These are phyloP conservation scores for Phragmatobia fuliginosa DNA, from an alignment of 2,888 invertebrate species.

Conservation along the genomic window DNA sequence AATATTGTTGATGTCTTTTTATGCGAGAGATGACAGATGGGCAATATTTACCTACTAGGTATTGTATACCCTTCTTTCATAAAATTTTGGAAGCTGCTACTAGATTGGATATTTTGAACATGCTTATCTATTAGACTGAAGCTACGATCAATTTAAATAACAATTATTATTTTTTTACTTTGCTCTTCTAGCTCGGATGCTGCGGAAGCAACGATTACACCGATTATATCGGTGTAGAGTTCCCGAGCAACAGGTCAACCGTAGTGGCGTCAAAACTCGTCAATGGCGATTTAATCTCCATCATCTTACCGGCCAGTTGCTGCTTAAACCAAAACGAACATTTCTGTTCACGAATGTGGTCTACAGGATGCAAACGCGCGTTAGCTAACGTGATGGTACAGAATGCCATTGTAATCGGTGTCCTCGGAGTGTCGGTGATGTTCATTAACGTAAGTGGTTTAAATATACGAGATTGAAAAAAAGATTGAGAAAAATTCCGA, in stretches of 20 bases:
- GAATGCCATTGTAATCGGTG: constrained; percentile 76
- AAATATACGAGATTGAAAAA: too few species aligned
- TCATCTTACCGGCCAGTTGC: constrained; percentile 69
- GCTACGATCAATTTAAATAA: neutral
- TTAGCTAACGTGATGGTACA: constrained; percentile 68
- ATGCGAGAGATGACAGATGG: neutral
- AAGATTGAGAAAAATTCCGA: too few species aligned
- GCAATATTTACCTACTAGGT: neutral
- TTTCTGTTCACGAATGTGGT: constrained; percentile 62
- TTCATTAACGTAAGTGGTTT: constrained; percentile 74
- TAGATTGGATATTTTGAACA: neutral
- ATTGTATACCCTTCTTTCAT: neutral
- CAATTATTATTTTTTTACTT: neutral
- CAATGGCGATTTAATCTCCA: constrained; percentile 51
- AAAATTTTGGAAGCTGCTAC: too few species aligned
- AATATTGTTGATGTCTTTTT: neutral
- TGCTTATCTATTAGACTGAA: too few species aligned
- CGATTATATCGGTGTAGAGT: constrained; percentile 70
- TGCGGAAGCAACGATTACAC: constrained; percentile 72
- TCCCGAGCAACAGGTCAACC: constrained; percentile 64
- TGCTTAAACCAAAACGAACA: constrained; percentile 55
- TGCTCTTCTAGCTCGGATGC: constrained; percentile 68
- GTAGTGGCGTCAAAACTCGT: constrained; percentile 58
- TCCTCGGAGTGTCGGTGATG: constrained; percentile 80
- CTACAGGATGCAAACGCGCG: constrained; percentile 66